These are phyloP conservation scores for Eilema griseolum DNA, from an alignment of 2,888 invertebrate species.

Conservation along the genomic window DNA sequence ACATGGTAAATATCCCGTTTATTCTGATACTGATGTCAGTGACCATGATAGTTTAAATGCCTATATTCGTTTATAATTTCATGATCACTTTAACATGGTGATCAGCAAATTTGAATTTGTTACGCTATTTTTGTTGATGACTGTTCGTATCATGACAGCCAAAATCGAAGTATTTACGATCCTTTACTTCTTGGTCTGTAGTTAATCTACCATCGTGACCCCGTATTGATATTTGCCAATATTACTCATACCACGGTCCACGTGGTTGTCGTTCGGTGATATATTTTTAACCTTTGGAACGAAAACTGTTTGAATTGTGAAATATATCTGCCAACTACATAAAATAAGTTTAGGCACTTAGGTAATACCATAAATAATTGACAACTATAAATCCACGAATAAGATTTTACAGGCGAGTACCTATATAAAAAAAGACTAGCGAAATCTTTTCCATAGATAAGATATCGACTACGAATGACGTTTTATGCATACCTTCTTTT, in stretches of 20 bases:
- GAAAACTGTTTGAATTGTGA: background rate
- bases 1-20: too few species aligned
- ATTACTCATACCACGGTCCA: background rate
- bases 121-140: too few species aligned
- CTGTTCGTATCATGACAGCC: too few species aligned
- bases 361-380: conserved; percentile 3
- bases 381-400: background rate
- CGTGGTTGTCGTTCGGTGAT: background rate
- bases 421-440: background rate
- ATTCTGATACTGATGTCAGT: too few species aligned
- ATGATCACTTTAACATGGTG: too few species aligned
- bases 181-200: background rate
- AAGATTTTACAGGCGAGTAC: background rate
- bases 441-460: background rate
- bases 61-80: too few species aligned
- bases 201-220: background rate
- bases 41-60: too few species aligned
- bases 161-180: too few species aligned
- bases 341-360: background rate
- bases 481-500: background rate
- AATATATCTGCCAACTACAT: background rate
- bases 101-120: too few species aligned
- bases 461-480: background rate
- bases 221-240: background rate
- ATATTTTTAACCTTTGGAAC: background rate